These are phyloP conservation scores for Synodontis membranacea DNA, from an alignment of 2,113 vertebrate species.

Conservation along the genomic window DNA sequence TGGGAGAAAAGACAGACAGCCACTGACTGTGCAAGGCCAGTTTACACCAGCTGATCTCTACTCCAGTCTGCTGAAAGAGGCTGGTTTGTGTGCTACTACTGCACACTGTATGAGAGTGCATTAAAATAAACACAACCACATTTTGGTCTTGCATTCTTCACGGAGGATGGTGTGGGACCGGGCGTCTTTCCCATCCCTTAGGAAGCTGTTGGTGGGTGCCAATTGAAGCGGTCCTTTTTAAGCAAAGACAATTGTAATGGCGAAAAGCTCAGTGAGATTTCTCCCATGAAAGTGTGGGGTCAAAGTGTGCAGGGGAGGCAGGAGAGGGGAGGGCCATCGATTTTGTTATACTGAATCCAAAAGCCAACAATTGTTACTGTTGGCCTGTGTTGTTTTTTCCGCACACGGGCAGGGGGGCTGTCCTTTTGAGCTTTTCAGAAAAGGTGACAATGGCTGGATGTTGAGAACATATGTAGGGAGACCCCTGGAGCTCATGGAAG, in stretches of 20 bases:
- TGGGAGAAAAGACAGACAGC: conserved; percentile 72
- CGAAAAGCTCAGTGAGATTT: conserved; percentile 63
- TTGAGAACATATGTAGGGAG: conserved; percentile 99
- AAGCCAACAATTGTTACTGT: conserved; percentile 96
- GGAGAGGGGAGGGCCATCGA: conserved; percentile 64
- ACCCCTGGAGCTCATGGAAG: conserved; percentile 93
- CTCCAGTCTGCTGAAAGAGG: conserved; percentile 15
- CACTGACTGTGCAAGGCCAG: conserved; percentile 65
- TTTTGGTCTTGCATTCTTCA: conserved; percentile 13
- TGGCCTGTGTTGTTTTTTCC: conserved; percentile 84
- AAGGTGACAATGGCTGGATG: conserved; percentile 96
- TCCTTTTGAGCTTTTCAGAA: conserved; percentile 96
- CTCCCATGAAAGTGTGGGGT: conserved; percentile 70
- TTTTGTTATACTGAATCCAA: conserved; percentile 95
- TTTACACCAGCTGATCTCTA: conserved; percentile 65
- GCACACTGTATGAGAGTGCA: neutral
- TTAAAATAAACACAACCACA: neutral
- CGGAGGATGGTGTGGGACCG: conserved; percentile 27
- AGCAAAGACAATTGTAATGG: conserved; percentile 45
- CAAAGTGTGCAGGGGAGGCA: conserved; percentile 54
- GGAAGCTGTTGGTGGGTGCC: conserved; percentile 44
- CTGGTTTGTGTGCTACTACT: neutral
- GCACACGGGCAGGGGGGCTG: conserved; percentile 49
- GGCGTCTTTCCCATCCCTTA: conserved; percentile 26
- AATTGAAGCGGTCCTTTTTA: conserved; percentile 48